phyloP scores from a whole-genome alignment of 2,113 vertebrate genomes.

The Rhea pennata region DNA sequence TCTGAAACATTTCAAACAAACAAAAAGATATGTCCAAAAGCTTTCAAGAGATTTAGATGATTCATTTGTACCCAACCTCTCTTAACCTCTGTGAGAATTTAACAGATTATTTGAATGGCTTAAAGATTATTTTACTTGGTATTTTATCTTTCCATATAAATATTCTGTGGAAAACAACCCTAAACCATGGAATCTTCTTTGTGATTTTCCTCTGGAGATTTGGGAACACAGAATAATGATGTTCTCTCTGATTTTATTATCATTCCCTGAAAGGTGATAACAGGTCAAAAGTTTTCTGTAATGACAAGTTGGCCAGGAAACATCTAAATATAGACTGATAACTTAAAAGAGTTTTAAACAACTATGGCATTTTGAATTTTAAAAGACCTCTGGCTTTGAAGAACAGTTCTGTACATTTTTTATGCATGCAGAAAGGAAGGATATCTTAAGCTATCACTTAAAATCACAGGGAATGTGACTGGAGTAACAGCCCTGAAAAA shows the following conservation, averaged over 20 bases:
- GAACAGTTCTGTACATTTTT: background rate
- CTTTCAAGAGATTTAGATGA: background rate
- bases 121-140: background rate
- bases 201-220: background rate
- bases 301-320: background rate
- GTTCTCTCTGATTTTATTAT: background rate
- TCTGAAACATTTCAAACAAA: background rate
- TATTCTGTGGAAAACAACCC: background rate
- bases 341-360: background rate
- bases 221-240: background rate
- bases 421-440: background rate
- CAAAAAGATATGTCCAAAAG: background rate
- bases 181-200: background rate
- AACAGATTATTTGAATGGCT: background rate
- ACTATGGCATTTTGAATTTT: background rate
- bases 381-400: background rate
- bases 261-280: background rate
- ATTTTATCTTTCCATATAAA: background rate
- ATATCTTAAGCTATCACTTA: background rate
- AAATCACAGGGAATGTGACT: background rate
- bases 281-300: constrained; percentile 16
- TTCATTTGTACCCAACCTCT: background rate
- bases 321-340: background rate
- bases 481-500: background rate
- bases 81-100: background rate